Evolutionary conservation across 2,113 vertebrate species (phyloP).

Genomic region (Forbesichthys papilliferus): DNA sequence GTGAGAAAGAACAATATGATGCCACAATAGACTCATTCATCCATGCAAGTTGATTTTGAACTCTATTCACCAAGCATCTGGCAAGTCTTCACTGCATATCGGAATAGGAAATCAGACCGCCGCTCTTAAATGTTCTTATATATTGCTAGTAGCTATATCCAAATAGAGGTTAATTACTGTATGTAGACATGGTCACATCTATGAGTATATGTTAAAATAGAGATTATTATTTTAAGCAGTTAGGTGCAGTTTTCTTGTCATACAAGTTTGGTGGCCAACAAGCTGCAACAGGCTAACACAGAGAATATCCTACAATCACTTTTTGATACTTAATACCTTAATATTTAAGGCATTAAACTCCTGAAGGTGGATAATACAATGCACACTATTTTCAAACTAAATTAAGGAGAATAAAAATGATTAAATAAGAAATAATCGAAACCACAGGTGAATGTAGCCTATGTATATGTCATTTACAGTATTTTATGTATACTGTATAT

Average conservation of each 20-base stretch:
- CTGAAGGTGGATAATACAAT: too few species aligned
- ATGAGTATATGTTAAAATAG: neutral
- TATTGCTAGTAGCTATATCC: neutral
- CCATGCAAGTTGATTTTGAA: conserved; percentile 64
- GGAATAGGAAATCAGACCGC: conserved; percentile 25
- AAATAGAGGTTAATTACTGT: neutral
- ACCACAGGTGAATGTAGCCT: too few species aligned
- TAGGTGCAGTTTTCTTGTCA: conserved; percentile 37
- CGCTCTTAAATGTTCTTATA: conserved; percentile 23
- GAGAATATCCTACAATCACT: neutral
- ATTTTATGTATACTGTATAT: too few species aligned
- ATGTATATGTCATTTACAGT: too few species aligned
- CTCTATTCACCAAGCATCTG: conserved; percentile 62
- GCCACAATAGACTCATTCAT: conserved; percentile 55
- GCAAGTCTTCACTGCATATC: conserved; percentile 40
- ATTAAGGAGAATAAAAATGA: too few species aligned
- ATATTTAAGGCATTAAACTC: too few species aligned
- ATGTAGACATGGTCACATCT: neutral
- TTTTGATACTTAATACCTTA: neutral
- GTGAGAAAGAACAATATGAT: conserved; percentile 21
- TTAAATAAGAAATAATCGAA: too few species aligned
- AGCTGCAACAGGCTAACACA: conserved; percentile 5
- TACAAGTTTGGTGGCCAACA: conserved; percentile 44
- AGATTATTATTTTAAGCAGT: neutral
- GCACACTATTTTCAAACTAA: too few species aligned